phyloP scores from a whole-genome alignment of 2,888 invertebrate genomes.

The Liposcelis brunnea region DNA sequence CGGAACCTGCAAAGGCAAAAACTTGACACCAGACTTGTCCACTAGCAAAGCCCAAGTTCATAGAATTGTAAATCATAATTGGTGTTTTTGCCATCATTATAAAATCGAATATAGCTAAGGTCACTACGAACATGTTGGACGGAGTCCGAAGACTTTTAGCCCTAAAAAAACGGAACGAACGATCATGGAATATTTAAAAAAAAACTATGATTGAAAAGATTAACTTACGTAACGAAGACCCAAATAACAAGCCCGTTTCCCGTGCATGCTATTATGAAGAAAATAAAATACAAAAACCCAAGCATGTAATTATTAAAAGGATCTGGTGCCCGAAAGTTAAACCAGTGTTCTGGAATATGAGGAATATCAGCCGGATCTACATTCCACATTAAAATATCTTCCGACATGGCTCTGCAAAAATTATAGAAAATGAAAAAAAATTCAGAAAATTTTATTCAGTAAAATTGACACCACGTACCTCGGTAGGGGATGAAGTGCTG shows the following conservation, averaged over 20 bases:
- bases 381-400: constrained; percentile 35
- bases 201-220: background rate
- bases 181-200: constrained; percentile 6
- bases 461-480: constrained; percentile 4
- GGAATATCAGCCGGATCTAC: constrained; percentile 56
- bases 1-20: constrained; percentile 55
- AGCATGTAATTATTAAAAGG: constrained; percentile 64
- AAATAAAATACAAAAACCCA: constrained; percentile 56
- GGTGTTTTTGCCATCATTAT: constrained; percentile 77
- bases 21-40: constrained; percentile 61
- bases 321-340: constrained; percentile 60
- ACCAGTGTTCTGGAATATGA: constrained; percentile 64
- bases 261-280: constrained; percentile 40
- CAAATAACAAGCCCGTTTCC: constrained; percentile 78
- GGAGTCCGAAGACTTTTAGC: constrained; percentile 57
- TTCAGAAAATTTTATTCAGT: constrained; percentile 17
- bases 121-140: constrained; percentile 69
- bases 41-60: constrained; percentile 54
- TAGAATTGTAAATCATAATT: constrained; percentile 71
- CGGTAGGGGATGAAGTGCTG: background rate
- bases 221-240: constrained; percentile 61
- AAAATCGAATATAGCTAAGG: constrained; percentile 67
- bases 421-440: background rate
- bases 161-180: constrained; percentile 25
- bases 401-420: background rate